These are phyloP conservation scores for Cyclina sinensis DNA, from an alignment of 1,140 invertebrate species.

Conservation along the genomic window DNA sequence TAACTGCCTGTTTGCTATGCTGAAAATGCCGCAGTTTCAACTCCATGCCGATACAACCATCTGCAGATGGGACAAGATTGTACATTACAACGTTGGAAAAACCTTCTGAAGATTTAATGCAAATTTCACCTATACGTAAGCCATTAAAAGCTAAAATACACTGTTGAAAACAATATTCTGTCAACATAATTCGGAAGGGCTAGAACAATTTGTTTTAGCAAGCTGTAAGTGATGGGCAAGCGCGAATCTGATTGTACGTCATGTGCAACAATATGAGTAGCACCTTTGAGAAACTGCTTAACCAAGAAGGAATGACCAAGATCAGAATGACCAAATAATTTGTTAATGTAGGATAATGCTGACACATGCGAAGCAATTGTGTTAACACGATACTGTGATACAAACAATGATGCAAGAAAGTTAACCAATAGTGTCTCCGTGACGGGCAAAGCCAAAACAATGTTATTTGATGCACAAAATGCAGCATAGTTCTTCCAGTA, in stretches of 20 bases:
- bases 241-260: not conserved
- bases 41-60: not conserved
- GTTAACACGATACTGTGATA: no score
- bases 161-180: not conserved
- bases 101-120: not conserved
- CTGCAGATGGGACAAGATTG: not conserved
- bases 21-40: not conserved
- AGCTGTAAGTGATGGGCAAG: not conserved
- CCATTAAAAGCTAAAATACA: constrained; percentile 3
- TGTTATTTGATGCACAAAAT: not conserved
- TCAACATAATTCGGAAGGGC: not conserved
- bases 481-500: not conserved
- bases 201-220: not conserved
- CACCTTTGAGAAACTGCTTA: constrained; percentile 12
- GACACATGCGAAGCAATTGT: not conserved
- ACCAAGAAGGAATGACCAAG: constrained; percentile 11
- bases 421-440: not conserved
- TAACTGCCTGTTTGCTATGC: constrained; percentile 1
- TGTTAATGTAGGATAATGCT: constrained; percentile 5
- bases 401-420: not conserved
- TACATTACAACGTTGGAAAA: not conserved
- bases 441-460: no score
- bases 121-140: constrained; percentile 5
- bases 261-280: not conserved
- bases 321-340: not conserved